These are phyloP conservation scores for Acromyrmex heyeri DNA, from an alignment of 1,140 invertebrate species.

Conservation along the genomic window DNA sequence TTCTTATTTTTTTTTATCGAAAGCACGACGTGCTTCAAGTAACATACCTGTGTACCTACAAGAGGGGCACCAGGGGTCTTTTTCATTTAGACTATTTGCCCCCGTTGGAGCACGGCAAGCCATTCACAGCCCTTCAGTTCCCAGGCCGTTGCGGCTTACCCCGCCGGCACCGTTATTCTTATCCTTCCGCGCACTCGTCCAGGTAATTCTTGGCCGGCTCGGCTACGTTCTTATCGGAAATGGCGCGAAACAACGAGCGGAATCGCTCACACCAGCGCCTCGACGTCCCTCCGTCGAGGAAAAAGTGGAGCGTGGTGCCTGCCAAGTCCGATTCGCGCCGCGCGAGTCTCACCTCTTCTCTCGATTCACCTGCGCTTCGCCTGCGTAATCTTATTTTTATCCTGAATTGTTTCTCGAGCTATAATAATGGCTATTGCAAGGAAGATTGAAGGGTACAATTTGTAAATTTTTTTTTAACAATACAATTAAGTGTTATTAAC, in stretches of 20 bases:
- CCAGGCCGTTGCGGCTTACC: conserved; percentile 73
- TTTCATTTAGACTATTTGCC: conserved; percentile 65
- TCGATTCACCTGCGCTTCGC: not conserved
- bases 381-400: conserved; percentile 41
- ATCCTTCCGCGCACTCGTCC: conserved; percentile 65
- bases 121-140: conserved; percentile 63
- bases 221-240: conserved; percentile 62
- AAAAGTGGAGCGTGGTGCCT: conserved; percentile 51
- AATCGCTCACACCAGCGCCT: not conserved
- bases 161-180: conserved; percentile 70
- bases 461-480: not conserved
- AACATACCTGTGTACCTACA: too few relatives aligned
- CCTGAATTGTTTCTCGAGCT: not conserved
- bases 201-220: conserved; percentile 68
- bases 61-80: conserved; percentile 2
- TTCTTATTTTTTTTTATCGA: not conserved
- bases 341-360: conserved; percentile 4
- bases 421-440: not conserved
- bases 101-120: conserved; percentile 36
- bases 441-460: not conserved
- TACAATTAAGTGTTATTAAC: not conserved
- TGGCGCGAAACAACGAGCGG: conserved; percentile 60
- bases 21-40: conserved; percentile 22
- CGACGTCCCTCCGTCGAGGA: not conserved
- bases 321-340: not conserved